Evolutionary conservation across 2,888 invertebrate species (phyloP).

Genomic region (Leptodirus hochenwartii): DNA sequence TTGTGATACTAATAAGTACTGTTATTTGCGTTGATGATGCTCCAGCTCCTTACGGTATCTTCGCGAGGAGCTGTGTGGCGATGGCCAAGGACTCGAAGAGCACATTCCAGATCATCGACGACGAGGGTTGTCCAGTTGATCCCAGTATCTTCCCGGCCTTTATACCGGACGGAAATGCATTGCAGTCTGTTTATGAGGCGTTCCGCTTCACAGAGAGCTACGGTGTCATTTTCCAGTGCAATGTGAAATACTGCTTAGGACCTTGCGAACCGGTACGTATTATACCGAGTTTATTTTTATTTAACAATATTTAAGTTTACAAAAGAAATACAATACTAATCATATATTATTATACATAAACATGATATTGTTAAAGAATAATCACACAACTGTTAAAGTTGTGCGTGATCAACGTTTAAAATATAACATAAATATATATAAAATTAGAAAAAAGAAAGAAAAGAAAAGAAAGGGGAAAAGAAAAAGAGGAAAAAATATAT

Average conservation of each 20-base stretch:
- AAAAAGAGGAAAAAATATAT: no score
- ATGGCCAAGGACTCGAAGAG: constrained; percentile 95
- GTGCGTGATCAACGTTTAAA: no score
- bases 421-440: no score
- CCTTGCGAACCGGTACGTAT: constrained; percentile 75
- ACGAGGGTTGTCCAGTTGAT: constrained; percentile 87
- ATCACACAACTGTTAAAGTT: no score
- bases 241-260: constrained; percentile 89
- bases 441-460: no score
- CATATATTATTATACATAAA: no score
- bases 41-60: constrained; percentile 86
- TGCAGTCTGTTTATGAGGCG: constrained; percentile 84
- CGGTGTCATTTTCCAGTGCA: constrained; percentile 93
- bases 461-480: no score
- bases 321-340: constrained; percentile 2
- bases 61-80: constrained; percentile 87
- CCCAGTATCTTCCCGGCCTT: constrained; percentile 88
- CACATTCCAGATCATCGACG: constrained; percentile 90
- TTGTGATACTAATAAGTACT: constrained; percentile 3
- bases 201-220: constrained; percentile 93
- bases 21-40: no score
- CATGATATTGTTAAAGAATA: no score
- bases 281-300: constrained; percentile 3
- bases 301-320: neutral
- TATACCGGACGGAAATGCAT: constrained; percentile 73